Percentiles rank a stretch among this genome's conserved stretches.
phyloP scores from a whole-genome alignment of 2,888 invertebrate genomes.

The Caenorhabditis sp. region DNA sequence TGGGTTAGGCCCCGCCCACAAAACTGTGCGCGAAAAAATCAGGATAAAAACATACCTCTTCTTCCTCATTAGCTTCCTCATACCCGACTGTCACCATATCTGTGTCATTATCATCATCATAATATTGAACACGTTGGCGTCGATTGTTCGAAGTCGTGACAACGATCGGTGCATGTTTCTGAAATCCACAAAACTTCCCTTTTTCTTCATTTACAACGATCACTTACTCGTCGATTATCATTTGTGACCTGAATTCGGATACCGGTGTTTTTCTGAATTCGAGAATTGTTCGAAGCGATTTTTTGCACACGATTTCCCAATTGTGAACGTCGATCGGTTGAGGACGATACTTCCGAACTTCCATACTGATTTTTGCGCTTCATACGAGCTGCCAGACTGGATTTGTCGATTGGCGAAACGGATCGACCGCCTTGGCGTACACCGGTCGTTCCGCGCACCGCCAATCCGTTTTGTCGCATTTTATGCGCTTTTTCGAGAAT shows the following conservation, averaged over 20 bases:
- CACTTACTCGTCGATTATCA: neutral
- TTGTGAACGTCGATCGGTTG: neutral
- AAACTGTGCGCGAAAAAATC: no score
- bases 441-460: constrained; percentile 60
- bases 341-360: constrained; percentile 19
- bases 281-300: no score
- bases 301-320: no score
- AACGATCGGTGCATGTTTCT: no score
- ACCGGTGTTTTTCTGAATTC: neutral
- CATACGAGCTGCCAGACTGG: constrained; percentile 33
- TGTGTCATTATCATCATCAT: no score
- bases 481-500: constrained; percentile 53
- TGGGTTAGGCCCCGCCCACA: no score
- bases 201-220: no score
- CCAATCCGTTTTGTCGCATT: constrained; percentile 46
- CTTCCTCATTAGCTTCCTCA: neutral
- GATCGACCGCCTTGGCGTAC: constrained; percentile 54
- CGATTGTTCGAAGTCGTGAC: no score
- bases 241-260: neutral
- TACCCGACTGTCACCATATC: no score
- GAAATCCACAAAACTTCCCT: no score
- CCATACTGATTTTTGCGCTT: neutral
- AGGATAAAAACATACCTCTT: neutral
- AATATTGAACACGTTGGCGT: no score
- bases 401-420: constrained; percentile 47